Conservation (phyloP, 2,113 vertebrate species). For the Melanostigma gelatinosum region DNA sequence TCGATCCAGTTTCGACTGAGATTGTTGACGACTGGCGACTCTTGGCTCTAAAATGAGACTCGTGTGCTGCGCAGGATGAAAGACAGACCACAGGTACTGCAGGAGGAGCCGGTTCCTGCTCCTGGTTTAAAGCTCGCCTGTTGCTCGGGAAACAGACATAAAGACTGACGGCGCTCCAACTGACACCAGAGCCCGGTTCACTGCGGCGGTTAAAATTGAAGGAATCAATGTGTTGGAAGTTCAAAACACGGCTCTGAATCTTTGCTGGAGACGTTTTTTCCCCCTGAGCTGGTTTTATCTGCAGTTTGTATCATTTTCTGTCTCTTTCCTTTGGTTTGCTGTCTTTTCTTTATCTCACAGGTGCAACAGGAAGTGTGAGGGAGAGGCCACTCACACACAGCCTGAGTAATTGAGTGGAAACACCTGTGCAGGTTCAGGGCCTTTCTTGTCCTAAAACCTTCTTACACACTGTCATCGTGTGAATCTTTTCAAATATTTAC, state of each 20-base stretch:
- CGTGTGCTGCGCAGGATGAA: conserved; percentile 45
- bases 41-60: conserved; percentile 22
- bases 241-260: neutral
- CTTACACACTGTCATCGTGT: neutral
- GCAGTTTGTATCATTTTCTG: neutral
- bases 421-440: neutral
- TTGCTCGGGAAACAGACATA: conserved; percentile 57
- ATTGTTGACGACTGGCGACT: neutral
- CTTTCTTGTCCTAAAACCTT: neutral
- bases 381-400: neutral
- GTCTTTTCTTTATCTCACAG: neutral
- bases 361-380: neutral
- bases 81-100: conserved; percentile 57
- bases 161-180: conserved; percentile 68
- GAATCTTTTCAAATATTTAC: neutral
- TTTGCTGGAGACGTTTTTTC: neutral
- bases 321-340: neutral
- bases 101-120: conserved; percentile 67
- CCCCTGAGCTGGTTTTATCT: neutral
- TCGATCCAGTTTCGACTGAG: neutral
- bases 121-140: conserved; percentile 51
- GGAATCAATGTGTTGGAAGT: conserved; percentile 1
- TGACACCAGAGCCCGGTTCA: conserved; percentile 36
- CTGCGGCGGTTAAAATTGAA: conserved; percentile 9
- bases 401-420: neutral